These are phyloP conservation scores for Champsocephalus esox DNA, from an alignment of 2,797 vertebrate species.

Conservation along the genomic window DNA sequence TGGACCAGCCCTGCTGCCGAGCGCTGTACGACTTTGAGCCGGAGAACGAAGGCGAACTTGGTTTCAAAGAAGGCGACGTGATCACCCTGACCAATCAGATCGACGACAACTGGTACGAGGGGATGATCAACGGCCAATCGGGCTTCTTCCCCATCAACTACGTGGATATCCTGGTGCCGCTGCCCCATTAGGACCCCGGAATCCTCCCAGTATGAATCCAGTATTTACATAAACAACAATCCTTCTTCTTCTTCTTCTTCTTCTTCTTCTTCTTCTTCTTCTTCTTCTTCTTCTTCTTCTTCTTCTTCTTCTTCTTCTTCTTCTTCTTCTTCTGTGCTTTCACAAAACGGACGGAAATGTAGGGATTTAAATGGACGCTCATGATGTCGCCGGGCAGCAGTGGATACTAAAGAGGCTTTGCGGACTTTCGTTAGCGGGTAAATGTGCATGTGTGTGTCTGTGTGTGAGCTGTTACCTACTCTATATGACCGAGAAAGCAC, in stretches of 20 bases:
- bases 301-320: slow-evolving; percentile 41
- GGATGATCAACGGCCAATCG: slow-evolving; percentile 93
- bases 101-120: slow-evolving; percentile 98
- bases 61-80: slow-evolving; percentile 95
- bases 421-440: slow-evolving; percentile 55
- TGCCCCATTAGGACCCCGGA: slow-evolving; percentile 89
- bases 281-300: background rate
- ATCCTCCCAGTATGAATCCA: slow-evolving; percentile 8
- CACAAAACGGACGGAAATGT: no score
- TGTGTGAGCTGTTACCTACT: slow-evolving; percentile 62
- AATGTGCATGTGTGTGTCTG: slow-evolving; percentile 70
- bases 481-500: slow-evolving; percentile 62
- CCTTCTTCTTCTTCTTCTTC: slow-evolving; percentile 62
- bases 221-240: slow-evolving; percentile 68
- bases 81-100: slow-evolving; percentile 97
- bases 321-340: no score
- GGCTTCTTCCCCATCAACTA: slow-evolving; percentile 99
- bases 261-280: slow-evolving; percentile 20
- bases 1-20: slow-evolving; percentile 95
- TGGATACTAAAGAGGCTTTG: slow-evolving; percentile 39
- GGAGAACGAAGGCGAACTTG: slow-evolving; percentile 96
- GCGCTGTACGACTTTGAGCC: slow-evolving; percentile 96
- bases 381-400: slow-evolving; percentile 31
- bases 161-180: slow-evolving; percentile 95
- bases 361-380: slow-evolving; percentile 20